Evolutionary conservation across 2,113 vertebrate species (phyloP).

Genomic region (Nanorana parkeri): DNA sequence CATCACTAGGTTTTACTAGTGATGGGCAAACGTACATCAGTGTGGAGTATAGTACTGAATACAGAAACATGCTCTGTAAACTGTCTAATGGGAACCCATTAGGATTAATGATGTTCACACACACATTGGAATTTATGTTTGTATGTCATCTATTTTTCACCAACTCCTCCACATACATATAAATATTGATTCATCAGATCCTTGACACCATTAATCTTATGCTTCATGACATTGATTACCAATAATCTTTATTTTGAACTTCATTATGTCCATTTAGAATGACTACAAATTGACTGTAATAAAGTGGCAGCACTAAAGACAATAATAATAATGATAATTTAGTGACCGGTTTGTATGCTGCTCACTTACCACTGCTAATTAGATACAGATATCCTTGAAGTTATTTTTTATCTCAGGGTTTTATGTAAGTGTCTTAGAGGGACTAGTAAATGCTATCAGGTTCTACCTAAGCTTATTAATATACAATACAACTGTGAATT

Average conservation of each 20-base stretch:
- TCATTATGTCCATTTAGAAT: slow-evolving; percentile 52
- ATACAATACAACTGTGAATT: not conserved
- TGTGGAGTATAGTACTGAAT: not conserved
- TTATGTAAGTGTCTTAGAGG: not conserved
- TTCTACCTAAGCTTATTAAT: not conserved
- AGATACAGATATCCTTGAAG: slow-evolving; percentile 19
- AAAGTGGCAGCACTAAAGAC: slow-evolving; percentile 34
- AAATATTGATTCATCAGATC: slow-evolving; percentile 49
- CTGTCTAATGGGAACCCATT: slow-evolving; percentile 46
- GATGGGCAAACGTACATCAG: not conserved
- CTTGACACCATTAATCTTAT: slow-evolving; percentile 43
- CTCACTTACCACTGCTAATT: slow-evolving; percentile 15
- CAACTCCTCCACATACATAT: slow-evolving; percentile 26
- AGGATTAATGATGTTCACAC: slow-evolving; percentile 49
- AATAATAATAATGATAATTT: slow-evolving; percentile 51
- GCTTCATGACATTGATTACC: slow-evolving; percentile 44
- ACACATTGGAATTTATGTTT: slow-evolving; percentile 32
- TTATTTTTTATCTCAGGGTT: not conserved
- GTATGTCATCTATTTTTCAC: slow-evolving; percentile 38
- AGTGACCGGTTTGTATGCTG: slow-evolving; percentile 39
- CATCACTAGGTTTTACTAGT: too few relatives aligned
- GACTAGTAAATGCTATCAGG: not conserved
- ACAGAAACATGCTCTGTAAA: slow-evolving; percentile 2
- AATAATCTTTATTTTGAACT: slow-evolving; percentile 56
- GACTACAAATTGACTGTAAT: slow-evolving; percentile 48